Percentiles rank a stretch among this genome's conserved stretches.
Conservation (phyloP, 2,888 invertebrate species). For the Parochlus steinenii region DNA sequence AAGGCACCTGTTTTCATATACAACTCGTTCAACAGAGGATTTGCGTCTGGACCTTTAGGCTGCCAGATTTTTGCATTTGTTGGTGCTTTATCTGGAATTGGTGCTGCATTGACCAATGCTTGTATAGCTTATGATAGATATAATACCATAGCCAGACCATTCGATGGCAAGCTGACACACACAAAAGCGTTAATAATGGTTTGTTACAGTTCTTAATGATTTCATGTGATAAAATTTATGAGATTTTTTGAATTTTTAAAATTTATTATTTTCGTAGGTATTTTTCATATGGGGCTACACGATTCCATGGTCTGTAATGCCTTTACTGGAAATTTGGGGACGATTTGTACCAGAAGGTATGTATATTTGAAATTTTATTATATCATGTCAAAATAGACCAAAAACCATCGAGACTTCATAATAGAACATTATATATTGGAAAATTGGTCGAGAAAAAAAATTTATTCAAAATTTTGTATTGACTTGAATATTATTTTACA, state of each 20-base stretch:
- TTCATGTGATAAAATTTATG: neutral
- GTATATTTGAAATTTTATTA: conserved; percentile 31
- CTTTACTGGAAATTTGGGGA: conserved; percentile 72
- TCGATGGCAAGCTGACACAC: conserved; percentile 63
- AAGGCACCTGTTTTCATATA: conserved; percentile 75
- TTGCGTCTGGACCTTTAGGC: conserved; percentile 52
- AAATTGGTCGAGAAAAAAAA: too few relatives aligned
- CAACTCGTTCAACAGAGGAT: conserved; percentile 65
- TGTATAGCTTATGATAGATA: conserved; percentile 19
- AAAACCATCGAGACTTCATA: too few relatives aligned
- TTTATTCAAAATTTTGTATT: too few relatives aligned
- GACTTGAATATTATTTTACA: too few relatives aligned
- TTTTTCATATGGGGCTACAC: too few relatives aligned
- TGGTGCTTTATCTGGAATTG: conserved; percentile 66
- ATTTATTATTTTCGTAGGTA: neutral
- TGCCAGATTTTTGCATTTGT: conserved; percentile 62
- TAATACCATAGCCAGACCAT: conserved; percentile 63
- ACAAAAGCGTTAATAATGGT: conserved; percentile 68
- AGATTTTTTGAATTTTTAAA: neutral
- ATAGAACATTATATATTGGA: too few relatives aligned
- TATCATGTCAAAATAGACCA: too few relatives aligned
- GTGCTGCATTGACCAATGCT: conserved; percentile 58
- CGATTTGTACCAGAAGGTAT: conserved; percentile 58
- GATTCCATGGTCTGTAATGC: conserved; percentile 67
- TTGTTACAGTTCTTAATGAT: conserved; percentile 49